These are phyloP conservation scores for Julus scandinavius DNA, from an alignment of 2,888 invertebrate genomes.

Conservation along the genomic window DNA sequence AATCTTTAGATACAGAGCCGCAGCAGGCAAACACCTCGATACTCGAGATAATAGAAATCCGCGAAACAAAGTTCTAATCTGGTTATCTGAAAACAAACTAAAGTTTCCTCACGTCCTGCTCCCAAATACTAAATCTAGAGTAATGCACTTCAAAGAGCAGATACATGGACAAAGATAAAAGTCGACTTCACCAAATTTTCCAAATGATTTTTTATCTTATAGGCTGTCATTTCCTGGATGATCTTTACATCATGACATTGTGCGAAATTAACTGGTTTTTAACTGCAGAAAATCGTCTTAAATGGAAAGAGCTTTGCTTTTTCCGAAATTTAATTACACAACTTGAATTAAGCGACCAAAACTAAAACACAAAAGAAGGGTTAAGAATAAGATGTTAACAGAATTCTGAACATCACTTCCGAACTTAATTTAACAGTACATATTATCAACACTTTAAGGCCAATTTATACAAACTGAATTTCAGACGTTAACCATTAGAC, in stretches of 20 bases:
- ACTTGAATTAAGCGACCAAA: background rate
- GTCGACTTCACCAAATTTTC: background rate
- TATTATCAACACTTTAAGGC: background rate
- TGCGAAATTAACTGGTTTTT: background rate
- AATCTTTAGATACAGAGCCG: conserved; percentile 1
- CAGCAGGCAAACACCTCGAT: background rate
- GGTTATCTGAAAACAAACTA: conserved; percentile 21
- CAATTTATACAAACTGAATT: background rate
- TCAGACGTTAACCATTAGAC: background rate
- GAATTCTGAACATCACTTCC: background rate
- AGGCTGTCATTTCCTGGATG: conserved; percentile 1
- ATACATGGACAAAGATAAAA: background rate
- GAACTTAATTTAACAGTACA: background rate
- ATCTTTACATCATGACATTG: background rate
- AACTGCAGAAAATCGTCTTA: background rate
- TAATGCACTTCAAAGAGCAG: background rate
- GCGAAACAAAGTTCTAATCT: conserved; percentile 37
- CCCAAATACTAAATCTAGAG: background rate
- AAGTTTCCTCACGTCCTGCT: conserved; percentile 18
- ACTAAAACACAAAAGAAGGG: background rate
- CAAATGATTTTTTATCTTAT: background rate
- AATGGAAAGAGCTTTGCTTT: background rate
- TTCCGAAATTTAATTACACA: background rate
- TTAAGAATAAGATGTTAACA: background rate
- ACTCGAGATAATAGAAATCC: conserved; percentile 31